These are phyloP conservation scores for Drosophila kohkoa DNA, from an alignment of 1,140 invertebrate genomes.

Conservation along the genomic window DNA sequence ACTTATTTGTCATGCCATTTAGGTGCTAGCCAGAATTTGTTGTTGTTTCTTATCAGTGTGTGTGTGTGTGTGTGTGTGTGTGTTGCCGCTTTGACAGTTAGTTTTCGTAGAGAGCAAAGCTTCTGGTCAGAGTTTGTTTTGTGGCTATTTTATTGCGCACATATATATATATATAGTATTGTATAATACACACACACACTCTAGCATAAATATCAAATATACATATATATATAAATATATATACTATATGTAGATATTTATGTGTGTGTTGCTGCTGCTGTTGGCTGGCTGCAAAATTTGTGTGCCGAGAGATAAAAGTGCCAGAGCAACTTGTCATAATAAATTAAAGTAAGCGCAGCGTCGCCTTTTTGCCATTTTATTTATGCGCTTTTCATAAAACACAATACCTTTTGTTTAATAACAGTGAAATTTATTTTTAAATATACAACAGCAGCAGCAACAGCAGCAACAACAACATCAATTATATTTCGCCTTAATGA, in stretches of 20 bases:
- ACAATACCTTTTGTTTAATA: constrained; percentile 83
- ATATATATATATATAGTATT: constrained; percentile 49
- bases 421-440: constrained; percentile 75
- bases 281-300: constrained; percentile 62
- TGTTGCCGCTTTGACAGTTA: constrained; percentile 44
- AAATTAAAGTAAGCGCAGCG: constrained; percentile 68
- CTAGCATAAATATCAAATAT: constrained; percentile 59
- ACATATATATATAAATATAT: constrained; percentile 37
- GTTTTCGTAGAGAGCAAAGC: constrained; percentile 53
- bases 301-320: constrained; percentile 81
- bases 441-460: constrained; percentile 35
- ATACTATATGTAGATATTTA: constrained; percentile 8
- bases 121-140: constrained; percentile 75
- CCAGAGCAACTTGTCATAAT: constrained; percentile 84
- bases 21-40: constrained; percentile 48
- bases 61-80: constrained; percentile 19
- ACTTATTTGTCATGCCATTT: constrained; percentile 71
- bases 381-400: constrained; percentile 82
- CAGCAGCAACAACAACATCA: constrained; percentile 53
- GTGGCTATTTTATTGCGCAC: constrained; percentile 69
- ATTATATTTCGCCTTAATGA: constrained; percentile 67
- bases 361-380: constrained; percentile 77
- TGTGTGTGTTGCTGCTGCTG: constrained; percentile 32
- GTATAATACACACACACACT: constrained; percentile 68
- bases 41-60: constrained; percentile 27